Evolutionary conservation across 2,797 vertebrate species (phyloP), one percentile per base, ranked within the genome.

Genomic region (Tamandua tetradactyla): DNA sequence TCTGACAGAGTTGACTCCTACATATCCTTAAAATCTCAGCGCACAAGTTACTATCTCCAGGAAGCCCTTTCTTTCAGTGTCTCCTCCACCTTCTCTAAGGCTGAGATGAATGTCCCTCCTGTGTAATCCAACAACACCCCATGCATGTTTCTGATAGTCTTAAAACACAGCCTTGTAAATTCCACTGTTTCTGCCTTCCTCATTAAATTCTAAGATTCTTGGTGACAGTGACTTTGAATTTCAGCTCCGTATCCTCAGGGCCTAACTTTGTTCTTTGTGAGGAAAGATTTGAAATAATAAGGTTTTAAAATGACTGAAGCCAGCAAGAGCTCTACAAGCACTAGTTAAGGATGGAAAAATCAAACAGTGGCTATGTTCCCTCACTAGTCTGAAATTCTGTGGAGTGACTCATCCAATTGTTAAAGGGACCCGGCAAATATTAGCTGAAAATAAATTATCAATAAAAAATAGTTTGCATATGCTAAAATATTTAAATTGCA

Each of bases 181-280:
- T 72, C n/a, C 20, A 22, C 55, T 22, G 42, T 37, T 81, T 81
- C 35, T 69, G 30, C 47, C 55, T 85, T 84, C 42, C 14, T 91
- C 22, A 74, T 47, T 81, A 62, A 83, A 44, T 13, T 76, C 15
- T 69, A 64, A 92, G 62, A 75, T 71, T 32, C 68, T 91, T 95
- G 17, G 78, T 91, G 57, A 15, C 35, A 87, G 7, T 81, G 83
- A 69, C 68, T 94, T 95, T 57, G 47, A 81, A 75, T 89, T 94
- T 83, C 32, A 71, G 32, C 59, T 57, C 12, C n/a, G 4, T 86
- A 76, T 71, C 40, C 40, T 85, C 18, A 22, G 11, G 18, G 13
- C 9, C 66, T 76, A 61, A 1, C 47, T 94, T 84, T 92, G 49
- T 17, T 93, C 91, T 57, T 18, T 47, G 22, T 62, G 72, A 68